These are phyloP conservation scores for Hyperoplus lanceolatus DNA, from an alignment of 2,797 vertebrate species.

Conservation along the genomic window DNA sequence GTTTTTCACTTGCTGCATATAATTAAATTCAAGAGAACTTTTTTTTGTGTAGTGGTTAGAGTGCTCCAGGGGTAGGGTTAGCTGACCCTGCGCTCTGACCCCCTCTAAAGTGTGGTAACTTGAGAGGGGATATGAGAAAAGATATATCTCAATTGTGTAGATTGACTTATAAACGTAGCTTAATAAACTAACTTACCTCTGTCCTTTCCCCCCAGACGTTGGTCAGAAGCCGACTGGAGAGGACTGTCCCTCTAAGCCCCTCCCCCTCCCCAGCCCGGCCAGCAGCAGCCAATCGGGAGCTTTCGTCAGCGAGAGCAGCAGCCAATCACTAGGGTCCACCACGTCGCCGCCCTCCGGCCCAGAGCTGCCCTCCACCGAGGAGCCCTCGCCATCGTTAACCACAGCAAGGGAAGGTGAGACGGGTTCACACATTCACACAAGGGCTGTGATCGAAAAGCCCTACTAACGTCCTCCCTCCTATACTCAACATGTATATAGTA, in stretches of 20 bases:
- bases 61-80: no score
- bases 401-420: conserved; percentile 91
- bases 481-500: no score
- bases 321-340: conserved; percentile 84
- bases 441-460: no score
- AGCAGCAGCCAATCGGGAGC: conserved; percentile 89
- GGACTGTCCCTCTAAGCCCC: conserved; percentile 91
- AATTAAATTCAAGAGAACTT: no score
- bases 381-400: conserved; percentile 86
- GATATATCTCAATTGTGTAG: no score
- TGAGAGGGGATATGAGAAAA: no score
- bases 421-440: no score
- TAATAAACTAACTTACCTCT: neutral
- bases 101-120: no score
- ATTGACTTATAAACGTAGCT: neutral
- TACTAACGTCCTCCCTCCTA: no score
- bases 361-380: conserved; percentile 89
- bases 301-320: conserved; percentile 91
- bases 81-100: no score
- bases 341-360: conserved; percentile 82
- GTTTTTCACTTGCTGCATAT: no score
- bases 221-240: conserved; percentile 94
- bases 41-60: no score
- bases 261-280: conserved; percentile 90
- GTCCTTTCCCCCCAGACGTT: conserved; percentile 85